Evolutionary conservation across 1,140 invertebrate species (phyloP).

Genomic region (Tetraneura akinire): DNA sequence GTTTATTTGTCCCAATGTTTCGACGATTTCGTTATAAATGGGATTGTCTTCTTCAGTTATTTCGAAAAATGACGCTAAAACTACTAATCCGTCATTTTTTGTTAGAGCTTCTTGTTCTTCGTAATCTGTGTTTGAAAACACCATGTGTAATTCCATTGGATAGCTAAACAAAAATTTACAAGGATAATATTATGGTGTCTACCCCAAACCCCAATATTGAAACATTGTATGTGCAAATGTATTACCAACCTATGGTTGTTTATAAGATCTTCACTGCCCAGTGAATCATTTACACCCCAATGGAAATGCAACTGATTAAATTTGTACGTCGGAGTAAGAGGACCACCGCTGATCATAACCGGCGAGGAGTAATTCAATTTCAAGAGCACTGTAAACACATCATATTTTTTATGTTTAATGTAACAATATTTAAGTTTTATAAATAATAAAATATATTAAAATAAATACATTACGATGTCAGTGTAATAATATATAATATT

Average conservation of each 20-base stretch:
- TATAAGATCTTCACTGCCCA: slow-evolving; percentile 87
- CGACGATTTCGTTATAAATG: slow-evolving; percentile 55
- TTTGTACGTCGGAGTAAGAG: slow-evolving; percentile 70
- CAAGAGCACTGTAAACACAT: slow-evolving; percentile 55
- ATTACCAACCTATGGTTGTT: slow-evolving; percentile 62
- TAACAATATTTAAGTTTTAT: too few species aligned
- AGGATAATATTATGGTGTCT: too few species aligned
- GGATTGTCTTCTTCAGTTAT: slow-evolving; percentile 54
- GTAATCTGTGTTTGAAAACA: slow-evolving; percentile 74
- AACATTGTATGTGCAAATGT: neutral
- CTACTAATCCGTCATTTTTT: slow-evolving; percentile 62
- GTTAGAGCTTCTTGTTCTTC: slow-evolving; percentile 59
- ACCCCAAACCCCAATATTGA: too few species aligned
- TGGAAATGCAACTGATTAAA: slow-evolving; percentile 85
- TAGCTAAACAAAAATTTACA: slow-evolving; percentile 61
- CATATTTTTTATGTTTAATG: too few species aligned
- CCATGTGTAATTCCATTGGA: slow-evolving; percentile 82
- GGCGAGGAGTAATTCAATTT: slow-evolving; percentile 53
- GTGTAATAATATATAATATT: too few species aligned
- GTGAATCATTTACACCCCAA: slow-evolving; percentile 78
- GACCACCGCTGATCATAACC: slow-evolving; percentile 66
- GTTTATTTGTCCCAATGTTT: slow-evolving; percentile 53
- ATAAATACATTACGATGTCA: too few species aligned
- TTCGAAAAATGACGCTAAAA: slow-evolving; percentile 64
- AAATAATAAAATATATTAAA: too few species aligned